Conservation (phyloP, 2,113 vertebrate species). For the Pollachius pollachius region DNA sequence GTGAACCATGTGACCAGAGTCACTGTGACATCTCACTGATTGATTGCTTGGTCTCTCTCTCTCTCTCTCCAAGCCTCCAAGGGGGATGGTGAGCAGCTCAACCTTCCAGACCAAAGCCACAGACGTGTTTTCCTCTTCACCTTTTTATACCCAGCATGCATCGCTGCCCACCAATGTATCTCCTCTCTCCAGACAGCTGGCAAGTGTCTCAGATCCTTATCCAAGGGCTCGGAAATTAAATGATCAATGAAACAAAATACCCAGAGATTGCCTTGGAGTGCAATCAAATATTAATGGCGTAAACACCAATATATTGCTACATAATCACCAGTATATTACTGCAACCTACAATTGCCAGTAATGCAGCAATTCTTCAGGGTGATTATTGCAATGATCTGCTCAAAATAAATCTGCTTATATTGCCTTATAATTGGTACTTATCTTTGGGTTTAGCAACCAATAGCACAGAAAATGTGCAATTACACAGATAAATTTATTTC, state of each 20-base stretch:
- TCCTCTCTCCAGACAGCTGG: slow-evolving; percentile 39
- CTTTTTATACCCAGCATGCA: slow-evolving; percentile 33
- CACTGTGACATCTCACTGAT: slow-evolving; percentile 16
- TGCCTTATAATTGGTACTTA: too few relatives aligned
- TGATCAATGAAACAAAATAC: background rate
- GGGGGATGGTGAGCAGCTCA: slow-evolving; percentile 34
- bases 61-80: slow-evolving; percentile 31
- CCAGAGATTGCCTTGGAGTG: too few relatives aligned
- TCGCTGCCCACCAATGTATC: slow-evolving; percentile 18
- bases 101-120: slow-evolving; percentile 36
- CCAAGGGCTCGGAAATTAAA: background rate
- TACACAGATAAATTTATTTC: too few relatives aligned
- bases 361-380: too few relatives aligned
- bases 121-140: slow-evolving; percentile 36
- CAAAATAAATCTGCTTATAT: too few relatives aligned
- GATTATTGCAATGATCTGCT: too few relatives aligned
- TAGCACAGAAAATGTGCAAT: too few relatives aligned
- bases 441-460: too few relatives aligned
- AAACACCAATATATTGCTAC: background rate
- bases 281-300: too few relatives aligned
- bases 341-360: background rate
- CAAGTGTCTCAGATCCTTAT: slow-evolving; percentile 18
- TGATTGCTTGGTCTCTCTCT: background rate
- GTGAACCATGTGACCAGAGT: background rate
- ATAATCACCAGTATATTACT: background rate